Percentiles rank a stretch among this genome's conserved stretches.
Evolutionary conservation across 1,140 invertebrate species (phyloP).

Genomic region (Palaemon carinicauda): DNA sequence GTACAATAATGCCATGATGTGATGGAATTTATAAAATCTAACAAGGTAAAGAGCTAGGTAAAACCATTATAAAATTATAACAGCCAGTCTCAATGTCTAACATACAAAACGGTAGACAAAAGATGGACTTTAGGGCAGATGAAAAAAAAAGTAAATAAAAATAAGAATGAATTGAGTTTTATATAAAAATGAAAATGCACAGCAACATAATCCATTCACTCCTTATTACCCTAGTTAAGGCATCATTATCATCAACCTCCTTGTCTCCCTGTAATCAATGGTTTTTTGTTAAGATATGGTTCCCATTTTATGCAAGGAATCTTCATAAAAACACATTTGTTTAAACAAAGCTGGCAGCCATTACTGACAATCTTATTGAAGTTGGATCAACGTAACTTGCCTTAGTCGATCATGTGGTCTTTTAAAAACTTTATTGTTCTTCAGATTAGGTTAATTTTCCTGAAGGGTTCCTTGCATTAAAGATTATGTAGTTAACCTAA

Average conservation of each 20-base stretch:
- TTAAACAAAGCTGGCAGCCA: too few relatives aligned
- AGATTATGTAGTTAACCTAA: too few relatives aligned
- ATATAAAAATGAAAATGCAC: neutral
- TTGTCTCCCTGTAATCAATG: neutral
- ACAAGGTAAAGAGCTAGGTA: neutral
- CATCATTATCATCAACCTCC: neutral
- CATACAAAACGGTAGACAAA: slow-evolving; percentile 24
- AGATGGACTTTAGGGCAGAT: slow-evolving; percentile 9
- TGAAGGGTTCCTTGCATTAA: too few relatives aligned
- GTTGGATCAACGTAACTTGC: too few relatives aligned
- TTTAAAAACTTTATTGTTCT: too few relatives aligned
- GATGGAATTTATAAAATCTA: slow-evolving; percentile 17
- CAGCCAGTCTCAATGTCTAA: slow-evolving; percentile 35
- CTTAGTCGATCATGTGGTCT: too few relatives aligned
- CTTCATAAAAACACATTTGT: too few relatives aligned
- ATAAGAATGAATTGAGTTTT: neutral
- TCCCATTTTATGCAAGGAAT: too few relatives aligned
- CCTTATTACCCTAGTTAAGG: slow-evolving; percentile 12
- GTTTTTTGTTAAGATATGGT: too few relatives aligned
- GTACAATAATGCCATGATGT: neutral
- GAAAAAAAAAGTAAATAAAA: neutral
- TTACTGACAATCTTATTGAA: too few relatives aligned
- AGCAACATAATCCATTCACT: neutral
- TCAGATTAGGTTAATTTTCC: too few relatives aligned
- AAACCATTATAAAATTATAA: neutral